A percentile compares a stretch with the other conserved stretches of the same genome.
Conservation (phyloP, 1,140 invertebrate genomes). For the Drosophila albomicans region DNA sequence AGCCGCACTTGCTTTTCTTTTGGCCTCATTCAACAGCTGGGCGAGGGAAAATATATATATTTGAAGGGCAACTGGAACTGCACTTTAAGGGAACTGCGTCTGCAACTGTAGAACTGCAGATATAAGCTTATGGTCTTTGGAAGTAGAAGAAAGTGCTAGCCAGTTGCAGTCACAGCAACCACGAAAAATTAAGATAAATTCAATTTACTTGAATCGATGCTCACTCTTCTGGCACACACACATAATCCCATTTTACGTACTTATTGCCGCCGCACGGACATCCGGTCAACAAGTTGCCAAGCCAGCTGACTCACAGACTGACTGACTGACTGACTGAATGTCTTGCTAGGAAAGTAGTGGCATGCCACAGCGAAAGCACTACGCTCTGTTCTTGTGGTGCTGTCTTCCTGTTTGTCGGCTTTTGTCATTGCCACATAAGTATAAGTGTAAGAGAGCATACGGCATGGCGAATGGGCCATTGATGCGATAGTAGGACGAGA, state of each 20-base stretch:
- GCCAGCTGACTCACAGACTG: constrained; percentile 6
- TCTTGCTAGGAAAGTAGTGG: constrained; percentile 44
- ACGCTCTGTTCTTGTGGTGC: neutral
- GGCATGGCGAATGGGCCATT: constrained; percentile 19
- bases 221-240: constrained; percentile 34
- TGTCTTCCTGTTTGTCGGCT: constrained; percentile 27
- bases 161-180: constrained; percentile 28
- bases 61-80: neutral
- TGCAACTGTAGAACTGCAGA: constrained; percentile 4
- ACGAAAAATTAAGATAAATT: constrained; percentile 56
- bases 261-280: constrained; percentile 68
- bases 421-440: constrained; percentile 72
- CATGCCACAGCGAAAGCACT: constrained; percentile 33
- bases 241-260: constrained; percentile 78
- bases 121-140: constrained; percentile 19
- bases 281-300: constrained; percentile 80
- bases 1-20: constrained; percentile 18
- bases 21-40: constrained; percentile 12
- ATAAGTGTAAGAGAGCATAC: constrained; percentile 41
- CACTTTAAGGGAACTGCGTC: constrained; percentile 30
- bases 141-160: constrained; percentile 1
- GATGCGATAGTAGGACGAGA: constrained; percentile 18
- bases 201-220: constrained; percentile 35
- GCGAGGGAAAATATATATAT: neutral
- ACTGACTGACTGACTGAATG: neutral